A percentile compares a stretch with the other conserved stretches of the same genome.
phyloP scores from a whole-genome alignment of 2,113 vertebrate genomes.

The Uria lomvia region DNA sequence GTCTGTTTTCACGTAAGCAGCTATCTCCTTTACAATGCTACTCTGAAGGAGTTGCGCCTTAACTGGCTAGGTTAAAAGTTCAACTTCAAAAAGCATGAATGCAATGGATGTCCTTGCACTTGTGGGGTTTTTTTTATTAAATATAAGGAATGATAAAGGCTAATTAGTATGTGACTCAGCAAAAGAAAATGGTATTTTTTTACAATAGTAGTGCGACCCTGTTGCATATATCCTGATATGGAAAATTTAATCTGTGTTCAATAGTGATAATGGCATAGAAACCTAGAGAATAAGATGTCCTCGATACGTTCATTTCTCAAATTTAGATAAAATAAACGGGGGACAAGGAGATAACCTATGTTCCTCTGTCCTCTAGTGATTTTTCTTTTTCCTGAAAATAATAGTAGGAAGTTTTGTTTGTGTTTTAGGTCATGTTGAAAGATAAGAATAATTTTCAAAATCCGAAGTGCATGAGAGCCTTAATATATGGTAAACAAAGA shows the following conservation, averaged over 20 bases:
- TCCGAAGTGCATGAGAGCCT: not conserved
- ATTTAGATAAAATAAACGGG: not conserved
- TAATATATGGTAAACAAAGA: not conserved
- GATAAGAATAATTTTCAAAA: not conserved
- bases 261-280: not conserved
- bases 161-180: not conserved
- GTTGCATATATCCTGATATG: not conserved
- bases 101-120: not conserved
- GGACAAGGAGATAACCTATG: accelerated
- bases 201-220: not conserved
- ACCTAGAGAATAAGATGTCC: not conserved
- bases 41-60: not conserved
- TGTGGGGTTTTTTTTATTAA: not conserved
- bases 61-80: not conserved
- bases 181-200: not conserved
- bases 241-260: not conserved
- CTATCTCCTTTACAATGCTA: not conserved
- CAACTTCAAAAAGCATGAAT: not conserved
- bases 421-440: not conserved
- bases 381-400: not conserved
- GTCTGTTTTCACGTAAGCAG: not conserved
- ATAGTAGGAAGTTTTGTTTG: not conserved
- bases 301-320: not conserved
- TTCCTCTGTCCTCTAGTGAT: not conserved
- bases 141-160: not conserved